Base-by-base conservation (phyloP, 2,797 vertebrate species). In the Dipus sagitta region DNA sequence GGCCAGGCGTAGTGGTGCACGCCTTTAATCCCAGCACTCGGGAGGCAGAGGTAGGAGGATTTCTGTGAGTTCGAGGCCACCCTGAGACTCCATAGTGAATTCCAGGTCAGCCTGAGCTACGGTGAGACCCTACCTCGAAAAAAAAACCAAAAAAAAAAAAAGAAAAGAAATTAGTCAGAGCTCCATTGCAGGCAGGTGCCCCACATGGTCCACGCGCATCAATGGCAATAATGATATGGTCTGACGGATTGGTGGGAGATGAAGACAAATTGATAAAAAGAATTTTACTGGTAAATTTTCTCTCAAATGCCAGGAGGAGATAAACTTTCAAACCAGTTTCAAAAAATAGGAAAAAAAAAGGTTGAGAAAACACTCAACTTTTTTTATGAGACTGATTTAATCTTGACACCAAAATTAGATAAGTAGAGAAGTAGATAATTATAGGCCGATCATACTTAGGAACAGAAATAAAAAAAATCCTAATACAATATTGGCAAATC, bases 401-500 rank as follows among this genome's bases (percentile, higher is more conserved):
- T 97, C 97, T 97, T 97, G 96, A 97, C 96, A 97, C 70, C 83
- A 90, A 97, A 95, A 96, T 97, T 96, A 96, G 96, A 93, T 93
- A 94, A 96, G 96, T 96, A 96, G 96, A 95, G 86, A 95, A 94
- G 95, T 95, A 96, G 96, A 95, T 97, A 97, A 97, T 97, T 97
- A 97, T 93, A 97, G 96, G 77, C 96, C 68, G 90, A 95, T 97
- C 97, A 95, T 23, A 80, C 93, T 95, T 88, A 95, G 9, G 93
- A 97, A 93, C 95, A 88, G 94, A 95, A 94, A 97, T 91, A 68
- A 96, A 97, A 97, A 96, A 97, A 97, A 94, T 92, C 90, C 92
- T 96, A 96, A 96, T 97, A 96, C 92, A 97, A 97, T 96, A 97
- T 97, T 96, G 96, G 96, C 93, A 97, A 97, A 97, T 96, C 94